phyloP scores from a whole-genome alignment of 1,140 invertebrate species.

The Drosophila gunungcola region DNA sequence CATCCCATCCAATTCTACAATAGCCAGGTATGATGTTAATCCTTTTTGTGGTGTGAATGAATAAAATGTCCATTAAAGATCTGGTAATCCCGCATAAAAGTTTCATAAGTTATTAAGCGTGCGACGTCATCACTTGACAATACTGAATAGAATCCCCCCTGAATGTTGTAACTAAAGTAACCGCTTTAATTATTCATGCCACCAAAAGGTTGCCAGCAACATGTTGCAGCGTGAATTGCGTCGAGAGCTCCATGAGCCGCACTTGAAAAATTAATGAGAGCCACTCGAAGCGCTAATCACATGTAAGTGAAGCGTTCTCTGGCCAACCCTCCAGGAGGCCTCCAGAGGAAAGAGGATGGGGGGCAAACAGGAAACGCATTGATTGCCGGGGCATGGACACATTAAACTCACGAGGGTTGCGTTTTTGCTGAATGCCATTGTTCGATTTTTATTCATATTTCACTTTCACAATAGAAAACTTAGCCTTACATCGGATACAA shows the following conservation, averaged over 20 bases:
- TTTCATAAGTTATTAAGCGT: constrained; percentile 18
- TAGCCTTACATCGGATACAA: constrained; percentile 43
- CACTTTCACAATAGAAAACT: constrained; percentile 56
- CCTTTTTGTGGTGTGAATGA: background rate
- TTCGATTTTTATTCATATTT: constrained; percentile 55
- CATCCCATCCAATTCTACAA: too few relatives aligned
- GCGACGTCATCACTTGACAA: constrained; percentile 9
- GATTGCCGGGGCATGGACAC: constrained; percentile 36
- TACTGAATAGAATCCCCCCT: background rate
- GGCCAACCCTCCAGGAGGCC: constrained; percentile 41
- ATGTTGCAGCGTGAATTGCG: constrained; percentile 54
- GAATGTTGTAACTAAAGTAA: constrained; percentile 12
- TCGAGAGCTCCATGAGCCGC: constrained; percentile 57
- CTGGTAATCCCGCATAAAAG: background rate
- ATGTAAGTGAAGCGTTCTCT: constrained; percentile 67
- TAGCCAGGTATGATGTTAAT: background rate
- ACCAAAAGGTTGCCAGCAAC: constrained; percentile 52
- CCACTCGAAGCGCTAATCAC: constrained; percentile 78
- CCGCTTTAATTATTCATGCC: constrained; percentile 40
- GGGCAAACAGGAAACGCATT: constrained; percentile 24
- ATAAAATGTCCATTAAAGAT: background rate
- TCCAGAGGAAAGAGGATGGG: constrained; percentile 2
- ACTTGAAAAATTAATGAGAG: constrained; percentile 82
- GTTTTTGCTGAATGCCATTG: constrained; percentile 53
- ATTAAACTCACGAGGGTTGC: constrained; percentile 57